These are phyloP conservation scores for Pyrocoelia pectoralis DNA, from an alignment of 2,888 invertebrate species.

Conservation along the genomic window DNA sequence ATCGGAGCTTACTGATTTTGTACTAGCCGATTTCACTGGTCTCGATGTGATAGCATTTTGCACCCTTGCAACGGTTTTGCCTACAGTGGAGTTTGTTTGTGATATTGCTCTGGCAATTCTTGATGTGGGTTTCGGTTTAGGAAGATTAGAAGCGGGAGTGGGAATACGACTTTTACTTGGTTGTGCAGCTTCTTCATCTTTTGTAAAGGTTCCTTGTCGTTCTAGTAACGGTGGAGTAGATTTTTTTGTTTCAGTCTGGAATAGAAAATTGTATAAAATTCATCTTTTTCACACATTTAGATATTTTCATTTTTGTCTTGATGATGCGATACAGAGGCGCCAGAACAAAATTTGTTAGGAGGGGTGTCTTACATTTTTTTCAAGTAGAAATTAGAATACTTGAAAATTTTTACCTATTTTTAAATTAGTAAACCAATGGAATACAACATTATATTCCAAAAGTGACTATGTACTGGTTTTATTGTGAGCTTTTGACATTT, in stretches of 20 bases:
- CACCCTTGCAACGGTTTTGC: constrained; percentile 53
- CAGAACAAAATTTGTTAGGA: too few species aligned
- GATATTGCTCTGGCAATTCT: constrained; percentile 53
- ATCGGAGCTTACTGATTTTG: constrained; percentile 52
- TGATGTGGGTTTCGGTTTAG: constrained; percentile 51
- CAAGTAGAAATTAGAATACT: too few species aligned
- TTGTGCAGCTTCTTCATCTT: constrained; percentile 71
- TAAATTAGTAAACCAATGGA: too few species aligned
- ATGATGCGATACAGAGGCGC: too few species aligned
- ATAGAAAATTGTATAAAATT: background rate
- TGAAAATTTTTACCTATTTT: too few species aligned
- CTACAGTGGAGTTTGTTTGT: constrained; percentile 49
- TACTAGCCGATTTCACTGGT: constrained; percentile 31
- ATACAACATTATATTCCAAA: too few species aligned
- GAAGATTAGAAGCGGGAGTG: constrained; percentile 47
- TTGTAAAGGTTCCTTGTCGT: constrained; percentile 91
- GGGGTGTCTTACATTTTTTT: too few species aligned
- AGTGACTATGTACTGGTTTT: too few species aligned
- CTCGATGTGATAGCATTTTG: constrained; percentile 59
- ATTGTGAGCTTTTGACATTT: too few species aligned
- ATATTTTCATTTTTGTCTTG: too few species aligned
- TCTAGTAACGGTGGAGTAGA: constrained; percentile 65
- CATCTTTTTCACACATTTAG: background rate
- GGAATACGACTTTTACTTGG: constrained; percentile 37
- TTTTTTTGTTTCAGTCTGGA: constrained; percentile 22